phyloP scores from a whole-genome alignment of 2,888 invertebrate genomes.

The Punctoribates punctum region DNA sequence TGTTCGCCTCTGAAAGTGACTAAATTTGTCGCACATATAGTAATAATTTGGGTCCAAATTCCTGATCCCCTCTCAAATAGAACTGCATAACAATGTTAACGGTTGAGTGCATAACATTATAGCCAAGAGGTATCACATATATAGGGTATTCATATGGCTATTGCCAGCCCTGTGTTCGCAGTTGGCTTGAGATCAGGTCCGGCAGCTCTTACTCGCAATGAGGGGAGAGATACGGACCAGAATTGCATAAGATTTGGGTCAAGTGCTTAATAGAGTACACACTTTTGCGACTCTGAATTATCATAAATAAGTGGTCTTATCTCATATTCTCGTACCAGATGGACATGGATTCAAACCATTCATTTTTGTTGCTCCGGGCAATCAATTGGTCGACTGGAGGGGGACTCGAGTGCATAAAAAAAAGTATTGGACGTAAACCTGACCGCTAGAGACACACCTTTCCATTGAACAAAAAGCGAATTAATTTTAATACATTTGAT shows the following conservation, averaged over 20 bases:
- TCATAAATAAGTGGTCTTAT: conserved; percentile 18
- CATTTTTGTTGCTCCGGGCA: background rate
- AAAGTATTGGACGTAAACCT: background rate
- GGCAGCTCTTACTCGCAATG: background rate
- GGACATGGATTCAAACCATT: conserved; percentile 23
- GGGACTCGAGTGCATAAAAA: background rate
- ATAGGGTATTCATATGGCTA: conserved; percentile 6
- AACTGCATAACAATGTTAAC: background rate
- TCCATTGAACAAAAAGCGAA: conserved; percentile 20
- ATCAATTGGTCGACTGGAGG: background rate
- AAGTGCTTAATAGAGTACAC: conserved; percentile 31
- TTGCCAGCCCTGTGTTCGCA: background rate
- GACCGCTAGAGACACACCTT: conserved; percentile 11
- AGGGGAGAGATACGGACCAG: background rate
- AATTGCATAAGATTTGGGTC: conserved; percentile 6
- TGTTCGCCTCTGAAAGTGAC: background rate
- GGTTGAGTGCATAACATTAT: conserved; percentile 1
- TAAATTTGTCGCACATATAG: conserved; percentile 2
- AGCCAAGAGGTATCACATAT: conserved; percentile 27
- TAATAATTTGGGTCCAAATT: background rate
- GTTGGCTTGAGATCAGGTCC: conserved; percentile 4
- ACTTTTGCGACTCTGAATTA: conserved; percentile 1
- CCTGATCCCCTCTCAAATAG: background rate
- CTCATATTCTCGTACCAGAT: conserved; percentile 6
- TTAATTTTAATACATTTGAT: background rate